These are phyloP conservation scores for Elymnias hypermnestra DNA, from an alignment of 1,140 invertebrate genomes.

Conservation along the genomic window DNA sequence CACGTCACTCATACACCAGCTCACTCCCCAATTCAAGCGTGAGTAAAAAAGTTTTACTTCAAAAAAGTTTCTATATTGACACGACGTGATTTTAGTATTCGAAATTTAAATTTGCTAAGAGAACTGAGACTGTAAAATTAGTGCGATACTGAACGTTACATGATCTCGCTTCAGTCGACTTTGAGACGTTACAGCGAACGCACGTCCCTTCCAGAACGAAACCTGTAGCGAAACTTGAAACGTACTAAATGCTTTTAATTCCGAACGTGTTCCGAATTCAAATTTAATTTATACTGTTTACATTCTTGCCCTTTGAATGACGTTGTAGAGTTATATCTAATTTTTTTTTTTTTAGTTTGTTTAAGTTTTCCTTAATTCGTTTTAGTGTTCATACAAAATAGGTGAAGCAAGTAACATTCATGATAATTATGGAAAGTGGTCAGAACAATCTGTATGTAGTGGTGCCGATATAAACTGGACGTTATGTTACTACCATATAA, in stretches of 20 bases:
- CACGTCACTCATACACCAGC: too few relatives aligned
- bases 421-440: conserved; percentile 26
- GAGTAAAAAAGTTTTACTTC: too few relatives aligned
- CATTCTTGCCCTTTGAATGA: background rate
- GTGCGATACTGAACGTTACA: background rate
- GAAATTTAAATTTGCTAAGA: too few relatives aligned
- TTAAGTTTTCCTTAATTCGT: conserved; percentile 23
- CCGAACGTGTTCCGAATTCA: background rate
- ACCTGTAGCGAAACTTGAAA: conserved; percentile 23
- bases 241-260: conserved; percentile 7
- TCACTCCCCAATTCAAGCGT: too few relatives aligned
- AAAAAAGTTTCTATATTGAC: too few relatives aligned
- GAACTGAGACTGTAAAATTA: background rate
- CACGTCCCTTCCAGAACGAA: conserved; percentile 10
- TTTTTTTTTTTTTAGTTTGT: conserved; percentile 23
- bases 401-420: conserved; percentile 31
- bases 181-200: conserved; percentile 15
- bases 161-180: conserved; percentile 17
- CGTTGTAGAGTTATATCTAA: conserved; percentile 4
- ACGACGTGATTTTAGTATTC: too few relatives aligned
- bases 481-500: conserved; percentile 56
- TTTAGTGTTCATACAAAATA: conserved; percentile 47
- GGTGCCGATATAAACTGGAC: conserved; percentile 53
- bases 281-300: background rate
- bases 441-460: conserved; percentile 30